These are phyloP conservation scores for Carettochelys insculpta DNA, from an alignment of 2,113 vertebrate species.

Conservation along the genomic window DNA sequence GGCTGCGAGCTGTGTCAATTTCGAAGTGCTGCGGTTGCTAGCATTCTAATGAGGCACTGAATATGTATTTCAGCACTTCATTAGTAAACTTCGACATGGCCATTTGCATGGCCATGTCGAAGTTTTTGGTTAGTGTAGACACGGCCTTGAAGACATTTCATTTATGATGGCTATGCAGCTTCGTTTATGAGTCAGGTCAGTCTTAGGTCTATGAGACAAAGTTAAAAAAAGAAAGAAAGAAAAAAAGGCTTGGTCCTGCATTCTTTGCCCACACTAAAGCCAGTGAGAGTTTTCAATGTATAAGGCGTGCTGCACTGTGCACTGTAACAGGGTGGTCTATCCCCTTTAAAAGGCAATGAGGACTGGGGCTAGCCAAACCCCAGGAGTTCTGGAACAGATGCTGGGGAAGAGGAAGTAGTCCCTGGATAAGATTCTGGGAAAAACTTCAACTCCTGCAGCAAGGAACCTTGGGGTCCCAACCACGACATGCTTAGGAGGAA, in stretches of 20 bases:
- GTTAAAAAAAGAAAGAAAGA: slow-evolving; percentile 4
- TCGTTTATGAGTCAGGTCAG: slow-evolving; percentile 42
- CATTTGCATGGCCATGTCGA: too few species aligned
- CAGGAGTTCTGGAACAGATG: not conserved
- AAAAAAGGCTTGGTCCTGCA: not conserved
- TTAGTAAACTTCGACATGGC: too few species aligned
- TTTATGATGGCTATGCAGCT: not conserved
- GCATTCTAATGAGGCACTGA: too few species aligned
- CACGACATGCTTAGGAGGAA: not conserved
- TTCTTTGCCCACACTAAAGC: not conserved
- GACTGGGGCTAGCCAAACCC: not conserved
- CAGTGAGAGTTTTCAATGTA: not conserved
- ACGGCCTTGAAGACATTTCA: not conserved
- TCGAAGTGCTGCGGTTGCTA: too few species aligned
- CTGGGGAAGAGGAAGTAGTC: not conserved
- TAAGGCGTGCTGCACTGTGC: not conserved
- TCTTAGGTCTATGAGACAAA: slow-evolving; percentile 8
- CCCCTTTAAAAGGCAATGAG: not conserved
- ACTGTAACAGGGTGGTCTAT: not conserved
- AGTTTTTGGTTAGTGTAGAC: too few species aligned
- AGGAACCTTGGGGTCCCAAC: not conserved
- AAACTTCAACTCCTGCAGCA: not conserved
- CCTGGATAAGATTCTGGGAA: not conserved
- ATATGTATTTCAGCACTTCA: too few species aligned
- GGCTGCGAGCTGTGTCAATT: too few species aligned